Conservation (phyloP, 2,888 invertebrate species). For the Thera britannica region DNA sequence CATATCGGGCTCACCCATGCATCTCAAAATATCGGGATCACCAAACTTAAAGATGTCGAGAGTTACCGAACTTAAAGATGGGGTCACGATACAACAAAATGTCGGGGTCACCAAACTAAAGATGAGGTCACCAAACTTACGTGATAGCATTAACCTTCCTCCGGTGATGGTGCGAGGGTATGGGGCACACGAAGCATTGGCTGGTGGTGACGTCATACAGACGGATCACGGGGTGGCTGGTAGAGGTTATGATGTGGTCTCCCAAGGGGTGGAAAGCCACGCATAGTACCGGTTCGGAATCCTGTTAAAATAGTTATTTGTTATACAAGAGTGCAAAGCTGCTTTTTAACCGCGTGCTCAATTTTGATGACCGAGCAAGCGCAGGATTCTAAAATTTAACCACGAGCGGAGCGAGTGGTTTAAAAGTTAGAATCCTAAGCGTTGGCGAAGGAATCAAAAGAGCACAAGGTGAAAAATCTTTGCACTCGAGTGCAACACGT, state of each 20-base stretch:
- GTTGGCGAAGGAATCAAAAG: too few relatives aligned
- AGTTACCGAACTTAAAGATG: neutral
- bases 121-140: conserved; percentile 63
- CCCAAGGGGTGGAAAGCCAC: conserved; percentile 98
- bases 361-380: too few relatives aligned
- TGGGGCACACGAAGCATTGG: conserved; percentile 97
- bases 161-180: conserved; percentile 94
- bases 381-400: too few relatives aligned
- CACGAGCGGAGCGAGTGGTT: too few relatives aligned
- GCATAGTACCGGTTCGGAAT: conserved; percentile 95
- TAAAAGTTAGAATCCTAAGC: too few relatives aligned
- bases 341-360: too few relatives aligned
- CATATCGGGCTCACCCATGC: too few relatives aligned
- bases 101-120: neutral
- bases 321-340: too few relatives aligned
- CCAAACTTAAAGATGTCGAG: too few relatives aligned
- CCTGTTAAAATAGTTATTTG: conserved; percentile 85
- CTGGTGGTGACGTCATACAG: conserved; percentile 97
- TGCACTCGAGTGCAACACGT: too few relatives aligned
- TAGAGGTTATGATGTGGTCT: conserved; percentile 96
- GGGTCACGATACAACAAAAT: neutral
- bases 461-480: too few relatives aligned
- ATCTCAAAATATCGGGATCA: too few relatives aligned
- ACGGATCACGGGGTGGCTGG: conserved; percentile 94
- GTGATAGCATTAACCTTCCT: conserved; percentile 90